phyloP scores from a whole-genome alignment of 2,888 invertebrate genomes.

The Dusona sp. region DNA sequence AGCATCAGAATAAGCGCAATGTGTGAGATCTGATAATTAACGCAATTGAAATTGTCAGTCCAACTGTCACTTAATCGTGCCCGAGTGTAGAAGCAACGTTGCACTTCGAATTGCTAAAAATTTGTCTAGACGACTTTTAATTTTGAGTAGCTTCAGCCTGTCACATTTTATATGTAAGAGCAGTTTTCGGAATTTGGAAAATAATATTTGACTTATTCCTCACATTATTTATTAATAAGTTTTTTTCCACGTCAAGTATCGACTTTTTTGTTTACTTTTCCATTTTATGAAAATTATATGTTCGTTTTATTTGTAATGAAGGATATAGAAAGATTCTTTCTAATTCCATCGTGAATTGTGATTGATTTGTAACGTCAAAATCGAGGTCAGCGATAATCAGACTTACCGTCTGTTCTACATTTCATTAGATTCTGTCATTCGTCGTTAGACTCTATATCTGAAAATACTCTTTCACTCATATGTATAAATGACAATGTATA shows the following conservation, averaged over 20 bases:
- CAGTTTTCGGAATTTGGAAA: neutral
- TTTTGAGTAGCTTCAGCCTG: neutral
- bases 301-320: neutral
- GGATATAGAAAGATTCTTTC: neutral
- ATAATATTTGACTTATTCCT: neutral
- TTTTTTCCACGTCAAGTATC: neutral
- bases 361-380: conserved; percentile 27
- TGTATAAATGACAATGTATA: neutral
- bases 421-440: neutral
- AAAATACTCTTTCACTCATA: conserved; percentile 18
- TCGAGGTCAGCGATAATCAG: conserved; percentile 26
- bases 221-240: neutral
- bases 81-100: neutral
- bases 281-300: neutral
- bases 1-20: neutral
- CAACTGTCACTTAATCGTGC: neutral
- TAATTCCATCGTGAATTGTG: conserved; percentile 41
- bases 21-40: neutral
- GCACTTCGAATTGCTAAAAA: neutral
- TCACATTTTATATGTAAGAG: neutral
- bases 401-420: conserved; percentile 3
- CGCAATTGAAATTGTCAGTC: neutral
- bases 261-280: neutral
- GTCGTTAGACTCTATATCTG: conserved; percentile 32
- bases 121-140: neutral